phyloP scores from a whole-genome alignment of 2,888 invertebrate genomes.

The Desoria tigrina region DNA sequence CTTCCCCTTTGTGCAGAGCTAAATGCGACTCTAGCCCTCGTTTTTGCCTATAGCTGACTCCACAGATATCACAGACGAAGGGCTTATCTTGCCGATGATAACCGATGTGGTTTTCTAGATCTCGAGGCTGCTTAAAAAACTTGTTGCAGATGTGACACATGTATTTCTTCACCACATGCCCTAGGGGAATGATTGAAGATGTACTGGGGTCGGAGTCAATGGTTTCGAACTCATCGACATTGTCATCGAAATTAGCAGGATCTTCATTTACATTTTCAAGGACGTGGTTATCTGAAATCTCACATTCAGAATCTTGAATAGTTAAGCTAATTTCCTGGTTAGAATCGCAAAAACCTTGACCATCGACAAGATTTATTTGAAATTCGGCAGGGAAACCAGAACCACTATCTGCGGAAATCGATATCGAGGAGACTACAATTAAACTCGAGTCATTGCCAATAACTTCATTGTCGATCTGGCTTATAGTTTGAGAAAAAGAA shows the following conservation, averaged over 20 bases:
- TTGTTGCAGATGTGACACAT: conserved; percentile 4
- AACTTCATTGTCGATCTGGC: not conserved
- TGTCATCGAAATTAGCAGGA: not conserved
- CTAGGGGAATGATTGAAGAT: too few species aligned
- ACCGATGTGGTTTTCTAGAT: conserved; percentile 17
- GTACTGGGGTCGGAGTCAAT: not conserved
- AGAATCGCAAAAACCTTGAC: not conserved
- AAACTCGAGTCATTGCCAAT: not conserved
- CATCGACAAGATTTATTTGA: not conserved
- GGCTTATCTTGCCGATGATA: conserved; percentile 20
- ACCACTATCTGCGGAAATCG: not conserved
- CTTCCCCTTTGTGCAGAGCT: conserved; percentile 62
- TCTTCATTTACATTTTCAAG: not conserved
- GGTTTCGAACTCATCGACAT: not conserved
- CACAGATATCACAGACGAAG: conserved; percentile 62
- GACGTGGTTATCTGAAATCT: not conserved
- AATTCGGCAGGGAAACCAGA: not conserved
- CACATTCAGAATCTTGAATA: not conserved
- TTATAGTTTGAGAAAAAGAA: not conserved
- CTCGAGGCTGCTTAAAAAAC: conserved; percentile 11
- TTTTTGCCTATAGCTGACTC: conserved; percentile 66
- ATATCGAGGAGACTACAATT: not conserved
- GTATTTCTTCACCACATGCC: too few species aligned
- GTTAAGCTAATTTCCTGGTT: too few species aligned
- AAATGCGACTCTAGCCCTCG: conserved; percentile 66